phyloP scores from a whole-genome alignment of 2,113 vertebrate species.

The Gobius niger region DNA sequence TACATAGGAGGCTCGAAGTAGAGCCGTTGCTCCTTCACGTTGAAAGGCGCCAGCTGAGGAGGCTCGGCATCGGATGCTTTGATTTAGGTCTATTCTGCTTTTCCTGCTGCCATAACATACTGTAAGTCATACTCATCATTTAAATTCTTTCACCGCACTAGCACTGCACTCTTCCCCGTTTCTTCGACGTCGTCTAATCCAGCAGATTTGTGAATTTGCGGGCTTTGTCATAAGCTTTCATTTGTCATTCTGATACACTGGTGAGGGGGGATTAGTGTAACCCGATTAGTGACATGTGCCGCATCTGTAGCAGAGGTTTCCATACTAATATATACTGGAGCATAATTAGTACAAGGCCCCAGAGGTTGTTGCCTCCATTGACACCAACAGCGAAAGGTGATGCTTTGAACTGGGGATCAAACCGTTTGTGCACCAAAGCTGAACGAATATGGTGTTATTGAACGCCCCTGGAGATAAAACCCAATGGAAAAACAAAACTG shows the following conservation, averaged over 20 bases:
- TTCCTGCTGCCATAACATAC: conserved; percentile 19
- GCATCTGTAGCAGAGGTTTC: conserved; percentile 47
- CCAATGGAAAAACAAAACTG: background rate
- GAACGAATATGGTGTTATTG: background rate
- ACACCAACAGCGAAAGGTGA: conserved; percentile 28
- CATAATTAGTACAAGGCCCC: conserved; percentile 48
- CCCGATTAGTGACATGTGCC: conserved; percentile 53
- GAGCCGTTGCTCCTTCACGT: too few species aligned
- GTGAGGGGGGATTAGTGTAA: conserved; percentile 68
- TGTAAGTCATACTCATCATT: background rate
- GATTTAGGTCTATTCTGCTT: background rate
- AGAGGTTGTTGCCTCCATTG: conserved; percentile 31
- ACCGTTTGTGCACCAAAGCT: conserved; percentile 3
- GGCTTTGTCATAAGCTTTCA: conserved; percentile 64
- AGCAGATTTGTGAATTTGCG: conserved; percentile 61
- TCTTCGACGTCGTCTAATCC: conserved; percentile 63
- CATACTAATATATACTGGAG: conserved; percentile 43
- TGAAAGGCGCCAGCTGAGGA: too few species aligned
- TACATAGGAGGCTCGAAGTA: too few species aligned
- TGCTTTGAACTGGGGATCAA: conserved; percentile 11
- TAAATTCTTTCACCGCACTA: conserved; percentile 31
- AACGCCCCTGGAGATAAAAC: background rate
- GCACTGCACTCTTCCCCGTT: conserved; percentile 32
- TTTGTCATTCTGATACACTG: conserved; percentile 67
- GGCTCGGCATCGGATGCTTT: too few species aligned